These are phyloP conservation scores for Sericinus montela DNA, from an alignment of 2,888 invertebrate species.

Conservation along the genomic window DNA sequence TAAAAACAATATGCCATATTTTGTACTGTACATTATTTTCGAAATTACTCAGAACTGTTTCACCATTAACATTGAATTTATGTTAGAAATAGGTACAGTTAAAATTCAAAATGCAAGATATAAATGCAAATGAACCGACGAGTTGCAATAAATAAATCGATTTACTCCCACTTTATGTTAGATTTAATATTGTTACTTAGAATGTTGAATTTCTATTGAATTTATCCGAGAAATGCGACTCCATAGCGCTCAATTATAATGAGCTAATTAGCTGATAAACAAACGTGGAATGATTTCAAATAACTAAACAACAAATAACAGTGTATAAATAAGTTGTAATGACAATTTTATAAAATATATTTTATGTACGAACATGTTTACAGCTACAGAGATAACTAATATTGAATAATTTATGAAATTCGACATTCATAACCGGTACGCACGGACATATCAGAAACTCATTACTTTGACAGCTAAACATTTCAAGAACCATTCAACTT, in stretches of 20 bases:
- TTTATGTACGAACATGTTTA: too few species aligned
- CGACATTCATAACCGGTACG: background rate
- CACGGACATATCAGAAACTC: background rate
- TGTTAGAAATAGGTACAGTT: conserved; percentile 1
- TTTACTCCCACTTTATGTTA: conserved; percentile 28
- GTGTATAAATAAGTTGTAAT: too few species aligned
- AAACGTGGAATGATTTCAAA: background rate
- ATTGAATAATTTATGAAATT: background rate
- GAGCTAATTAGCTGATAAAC: conserved; percentile 15
- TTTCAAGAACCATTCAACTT: too few species aligned
- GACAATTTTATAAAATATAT: too few species aligned
- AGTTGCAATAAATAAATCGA: conserved; percentile 32
- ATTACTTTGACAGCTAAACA: background rate
- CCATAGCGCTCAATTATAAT: conserved; percentile 13
- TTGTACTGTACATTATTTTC: too few species aligned
- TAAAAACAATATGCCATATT: too few species aligned
- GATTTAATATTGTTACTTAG: conserved; percentile 1
- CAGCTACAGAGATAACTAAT: background rate
- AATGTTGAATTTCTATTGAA: conserved; percentile 2
- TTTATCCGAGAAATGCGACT: conserved; percentile 4
- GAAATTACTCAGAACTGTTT: too few species aligned
- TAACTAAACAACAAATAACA: conserved; percentile 4
- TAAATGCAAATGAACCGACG: conserved; percentile 26
- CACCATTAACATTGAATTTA: background rate
- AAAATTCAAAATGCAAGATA: conserved; percentile 6